Percentiles rank a stretch among this genome's conserved stretches.
These are phyloP conservation scores for Rhinichthys osculus DNA, from an alignment of 2,797 vertebrate genomes.

Conservation along the genomic window DNA sequence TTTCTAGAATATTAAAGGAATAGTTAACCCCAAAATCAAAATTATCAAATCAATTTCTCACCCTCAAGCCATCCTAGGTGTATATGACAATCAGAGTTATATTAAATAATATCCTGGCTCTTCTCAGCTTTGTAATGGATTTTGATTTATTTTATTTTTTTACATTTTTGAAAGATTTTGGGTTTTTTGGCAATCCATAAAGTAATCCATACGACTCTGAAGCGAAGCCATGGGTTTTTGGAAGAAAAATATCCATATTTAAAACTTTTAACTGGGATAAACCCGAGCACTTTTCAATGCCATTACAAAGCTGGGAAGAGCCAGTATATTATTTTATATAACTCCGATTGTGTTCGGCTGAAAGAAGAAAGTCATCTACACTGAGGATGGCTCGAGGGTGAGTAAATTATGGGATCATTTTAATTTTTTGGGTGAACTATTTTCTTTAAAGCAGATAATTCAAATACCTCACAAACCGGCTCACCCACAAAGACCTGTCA, in stretches of 20 bases:
- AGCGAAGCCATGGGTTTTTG: not conserved
- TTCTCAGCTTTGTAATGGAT: not conserved
- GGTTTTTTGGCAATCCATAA: not conserved
- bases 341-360: not conserved
- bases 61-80: not conserved
- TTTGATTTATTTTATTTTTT: too few relatives aligned
- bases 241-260: not conserved
- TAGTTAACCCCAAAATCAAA: not conserved
- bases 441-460: not conserved
- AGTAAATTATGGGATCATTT: not conserved
- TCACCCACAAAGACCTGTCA: slow-evolving; percentile 52
- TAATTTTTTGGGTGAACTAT: not conserved
- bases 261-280: not conserved
- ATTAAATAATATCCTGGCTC: not conserved
- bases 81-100: not conserved
- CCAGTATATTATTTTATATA: not conserved
- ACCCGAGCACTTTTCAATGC: not conserved
- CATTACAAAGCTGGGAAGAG: not conserved
- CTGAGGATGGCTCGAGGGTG: not conserved
- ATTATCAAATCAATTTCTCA: not conserved
- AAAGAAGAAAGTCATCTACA: not conserved
- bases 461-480: slow-evolving; percentile 44
- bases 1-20: not conserved
- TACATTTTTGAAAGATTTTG: too few relatives aligned
- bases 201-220: not conserved